A percentile compares a stretch with the other conserved stretches of the same genome.
phyloP scores from a whole-genome alignment of 2,797 vertebrate species.

The Cuniculus paca region DNA sequence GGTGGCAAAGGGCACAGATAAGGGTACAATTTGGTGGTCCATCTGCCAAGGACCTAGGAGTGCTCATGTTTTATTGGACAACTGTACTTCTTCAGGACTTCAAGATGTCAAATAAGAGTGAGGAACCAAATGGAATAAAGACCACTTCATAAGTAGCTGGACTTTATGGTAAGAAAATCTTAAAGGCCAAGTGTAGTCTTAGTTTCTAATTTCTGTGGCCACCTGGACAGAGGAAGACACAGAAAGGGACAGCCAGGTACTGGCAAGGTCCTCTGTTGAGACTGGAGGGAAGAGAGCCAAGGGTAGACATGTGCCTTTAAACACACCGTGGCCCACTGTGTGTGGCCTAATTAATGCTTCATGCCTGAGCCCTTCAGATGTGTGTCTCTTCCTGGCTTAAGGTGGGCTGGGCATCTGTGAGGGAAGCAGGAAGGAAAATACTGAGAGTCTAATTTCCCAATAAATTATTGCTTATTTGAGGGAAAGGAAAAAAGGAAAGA shows the following conservation, averaged over 20 bases:
- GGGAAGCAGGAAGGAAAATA: not conserved
- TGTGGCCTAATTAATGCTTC: not conserved
- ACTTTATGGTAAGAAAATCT: not conserved
- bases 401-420: not conserved
- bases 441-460: not conserved
- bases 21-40: not conserved
- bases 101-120: not conserved
- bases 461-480: not conserved
- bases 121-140: not conserved
- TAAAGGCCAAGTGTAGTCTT: not conserved
- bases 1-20: not conserved
- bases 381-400: not conserved
- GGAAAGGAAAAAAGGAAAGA: not conserved
- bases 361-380: not conserved
- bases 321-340: fast-evolving
- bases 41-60: not conserved
- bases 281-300: not conserved
- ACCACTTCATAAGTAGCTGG: not conserved
- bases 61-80: not conserved
- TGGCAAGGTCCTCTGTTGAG: not conserved
- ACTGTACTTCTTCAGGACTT: not conserved
- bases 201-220: not conserved
- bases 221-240: not conserved
- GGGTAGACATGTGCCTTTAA: not conserved
- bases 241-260: not conserved